phyloP scores from a whole-genome alignment of 1,140 invertebrate species.

The Heliconius eleuchia region DNA sequence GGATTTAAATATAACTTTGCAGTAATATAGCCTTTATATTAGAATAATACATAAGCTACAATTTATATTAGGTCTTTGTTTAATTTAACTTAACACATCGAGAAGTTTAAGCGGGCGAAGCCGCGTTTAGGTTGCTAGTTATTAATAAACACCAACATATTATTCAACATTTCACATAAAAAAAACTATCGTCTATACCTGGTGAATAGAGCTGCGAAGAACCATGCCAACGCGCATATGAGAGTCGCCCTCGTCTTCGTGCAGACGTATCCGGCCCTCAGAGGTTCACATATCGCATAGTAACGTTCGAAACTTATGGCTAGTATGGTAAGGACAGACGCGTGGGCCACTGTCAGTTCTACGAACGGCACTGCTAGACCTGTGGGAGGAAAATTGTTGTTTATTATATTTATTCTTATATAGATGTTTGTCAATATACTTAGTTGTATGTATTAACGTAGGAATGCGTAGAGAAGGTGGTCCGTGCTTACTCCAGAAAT shows the following conservation, averaged over 20 bases:
- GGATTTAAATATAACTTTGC: no score
- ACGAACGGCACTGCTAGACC: constrained; percentile 95
- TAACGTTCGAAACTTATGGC: constrained; percentile 97
- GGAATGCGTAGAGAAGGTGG: no score
- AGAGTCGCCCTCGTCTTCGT: constrained; percentile 92
- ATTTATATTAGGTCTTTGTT: no score
- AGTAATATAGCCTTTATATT: no score
- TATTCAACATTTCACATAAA: neutral
- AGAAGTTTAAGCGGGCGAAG: no score
- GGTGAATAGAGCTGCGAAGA: constrained; percentile 88
- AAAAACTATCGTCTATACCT: neutral
- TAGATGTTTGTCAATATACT: no score
- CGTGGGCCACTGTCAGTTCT: constrained; percentile 95
- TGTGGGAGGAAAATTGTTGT: constrained; percentile 77
- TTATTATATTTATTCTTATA: no score
- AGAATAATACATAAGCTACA: no score
- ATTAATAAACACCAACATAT: neutral
- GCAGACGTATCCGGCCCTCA: constrained; percentile 94
- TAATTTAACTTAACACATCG: no score
- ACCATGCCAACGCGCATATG: constrained; percentile 92
- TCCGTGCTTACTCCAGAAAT: no score
- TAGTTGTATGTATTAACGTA: no score
- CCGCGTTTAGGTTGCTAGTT: no score
- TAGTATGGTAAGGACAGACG: constrained; percentile 95
- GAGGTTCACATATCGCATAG: constrained; percentile 96